A percentile compares a stretch with the other conserved stretches of the same genome.
phyloP scores from a whole-genome alignment of 2,888 invertebrate species.

The Uropetala carovei region DNA sequence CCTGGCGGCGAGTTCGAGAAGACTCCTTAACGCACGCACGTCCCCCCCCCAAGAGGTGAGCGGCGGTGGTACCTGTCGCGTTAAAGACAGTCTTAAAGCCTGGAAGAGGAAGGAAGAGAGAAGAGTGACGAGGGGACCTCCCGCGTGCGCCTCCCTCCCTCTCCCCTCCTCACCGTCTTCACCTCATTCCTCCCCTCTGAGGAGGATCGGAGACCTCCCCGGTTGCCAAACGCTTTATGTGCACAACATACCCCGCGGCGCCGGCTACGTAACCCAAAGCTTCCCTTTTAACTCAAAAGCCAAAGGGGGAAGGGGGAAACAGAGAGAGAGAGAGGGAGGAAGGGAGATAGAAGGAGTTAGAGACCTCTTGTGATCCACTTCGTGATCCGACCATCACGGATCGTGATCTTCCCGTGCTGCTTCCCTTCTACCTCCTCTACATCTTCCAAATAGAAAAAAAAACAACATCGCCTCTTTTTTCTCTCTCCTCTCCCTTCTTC shows the following conservation, averaged over 20 bases:
- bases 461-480: neutral
- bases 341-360: neutral
- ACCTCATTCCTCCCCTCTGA: neutral
- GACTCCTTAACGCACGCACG: neutral
- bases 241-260: neutral
- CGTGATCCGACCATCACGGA: slow-evolving; percentile 56
- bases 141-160: neutral
- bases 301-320: neutral
- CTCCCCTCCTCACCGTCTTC: neutral
- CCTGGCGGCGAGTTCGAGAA: slow-evolving; percentile 1
- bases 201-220: neutral
- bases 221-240: neutral
- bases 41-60: neutral
- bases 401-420: slow-evolving; percentile 55
- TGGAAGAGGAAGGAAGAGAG: neutral
- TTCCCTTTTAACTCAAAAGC: neutral
- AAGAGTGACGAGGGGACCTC: neutral
- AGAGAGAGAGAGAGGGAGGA: neutral
- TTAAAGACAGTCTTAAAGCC: neutral
- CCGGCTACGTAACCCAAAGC: neutral
- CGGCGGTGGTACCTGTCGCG: neutral
- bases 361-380: slow-evolving; percentile 44
- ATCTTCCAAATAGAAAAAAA: neutral
- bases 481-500: neutral
- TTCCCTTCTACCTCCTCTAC: slow-evolving; percentile 44